A percentile compares a stretch with the other conserved stretches of the same genome.
Conservation (phyloP, 1,140 invertebrate species). For the Pogonus chalceus region DNA sequence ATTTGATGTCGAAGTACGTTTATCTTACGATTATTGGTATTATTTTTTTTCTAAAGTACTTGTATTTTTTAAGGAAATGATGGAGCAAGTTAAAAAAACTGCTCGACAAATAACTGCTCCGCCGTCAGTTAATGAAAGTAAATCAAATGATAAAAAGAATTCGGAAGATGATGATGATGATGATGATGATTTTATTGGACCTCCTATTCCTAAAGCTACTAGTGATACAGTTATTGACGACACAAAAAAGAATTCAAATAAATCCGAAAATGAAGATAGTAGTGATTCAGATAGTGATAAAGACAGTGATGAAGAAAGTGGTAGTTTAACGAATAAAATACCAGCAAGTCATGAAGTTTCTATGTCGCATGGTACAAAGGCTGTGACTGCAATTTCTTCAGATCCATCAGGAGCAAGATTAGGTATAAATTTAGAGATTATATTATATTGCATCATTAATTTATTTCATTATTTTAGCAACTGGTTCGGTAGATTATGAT, state of each 20-base stretch:
- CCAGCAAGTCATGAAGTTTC: constrained; percentile 72
- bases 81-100: constrained; percentile 39
- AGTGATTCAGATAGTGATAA: constrained; percentile 42
- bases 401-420: constrained; percentile 89
- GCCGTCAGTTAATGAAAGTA: constrained; percentile 20
- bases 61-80: constrained; percentile 32
- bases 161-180: constrained; percentile 30
- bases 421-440: constrained; percentile 13
- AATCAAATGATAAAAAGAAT: constrained; percentile 24
- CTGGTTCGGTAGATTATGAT: constrained; percentile 88
- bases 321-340: constrained; percentile 48
- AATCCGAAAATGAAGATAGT: constrained; percentile 24
- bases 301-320: constrained; percentile 44
- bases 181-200: constrained; percentile 49
- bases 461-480: constrained; percentile 9
- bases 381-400: constrained; percentile 75
- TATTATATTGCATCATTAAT: constrained; percentile 9
- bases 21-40: constrained; percentile 6
- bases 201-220: constrained; percentile 38
- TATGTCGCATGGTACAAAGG: constrained; percentile 77
- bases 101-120: constrained; percentile 31
- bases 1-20: constrained; percentile 53
- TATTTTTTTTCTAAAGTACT: constrained; percentile 1
- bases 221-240: constrained; percentile 19
- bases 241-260: constrained; percentile 13